phyloP scores from a whole-genome alignment of 2,888 invertebrate genomes.

The Thereva nobilitata region DNA sequence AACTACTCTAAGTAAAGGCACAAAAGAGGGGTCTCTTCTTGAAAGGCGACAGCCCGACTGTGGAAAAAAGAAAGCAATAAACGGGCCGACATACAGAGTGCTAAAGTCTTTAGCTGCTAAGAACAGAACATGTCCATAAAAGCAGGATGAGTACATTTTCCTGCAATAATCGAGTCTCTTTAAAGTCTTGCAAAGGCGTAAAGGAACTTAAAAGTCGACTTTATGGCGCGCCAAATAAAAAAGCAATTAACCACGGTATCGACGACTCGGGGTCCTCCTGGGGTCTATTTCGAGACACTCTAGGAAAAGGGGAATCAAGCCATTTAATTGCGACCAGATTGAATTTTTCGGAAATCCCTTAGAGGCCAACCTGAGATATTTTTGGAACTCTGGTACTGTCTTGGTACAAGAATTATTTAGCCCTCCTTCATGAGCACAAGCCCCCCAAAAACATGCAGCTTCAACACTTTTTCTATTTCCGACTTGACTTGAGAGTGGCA shows the following conservation, averaged over 20 bases:
- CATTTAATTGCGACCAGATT: constrained; percentile 41
- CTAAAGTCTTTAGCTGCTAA: background rate
- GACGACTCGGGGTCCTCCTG: constrained; percentile 2
- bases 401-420: constrained; percentile 1
- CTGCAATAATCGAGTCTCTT: constrained; percentile 38
- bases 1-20: no score
- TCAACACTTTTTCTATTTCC: constrained; percentile 16
- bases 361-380: constrained; percentile 25
- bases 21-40: no score
- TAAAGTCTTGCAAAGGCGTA: constrained; percentile 29
- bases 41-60: no score
- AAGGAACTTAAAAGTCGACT: constrained; percentile 29
- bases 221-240: constrained; percentile 34
- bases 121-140: constrained; percentile 34
- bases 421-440: constrained; percentile 1
- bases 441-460: constrained; percentile 1
- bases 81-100: background rate
- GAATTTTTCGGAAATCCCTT: constrained; percentile 34
- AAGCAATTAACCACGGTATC: constrained; percentile 37
- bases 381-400: constrained; percentile 36
- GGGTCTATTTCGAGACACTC: constrained; percentile 29
- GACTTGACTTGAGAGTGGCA: background rate
- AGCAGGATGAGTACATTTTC: constrained; percentile 35
- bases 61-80: no score
- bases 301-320: constrained; percentile 15